Base-by-base conservation (phyloP, 1,140 invertebrate genomes). In the Kradibia gibbosae region DNA sequence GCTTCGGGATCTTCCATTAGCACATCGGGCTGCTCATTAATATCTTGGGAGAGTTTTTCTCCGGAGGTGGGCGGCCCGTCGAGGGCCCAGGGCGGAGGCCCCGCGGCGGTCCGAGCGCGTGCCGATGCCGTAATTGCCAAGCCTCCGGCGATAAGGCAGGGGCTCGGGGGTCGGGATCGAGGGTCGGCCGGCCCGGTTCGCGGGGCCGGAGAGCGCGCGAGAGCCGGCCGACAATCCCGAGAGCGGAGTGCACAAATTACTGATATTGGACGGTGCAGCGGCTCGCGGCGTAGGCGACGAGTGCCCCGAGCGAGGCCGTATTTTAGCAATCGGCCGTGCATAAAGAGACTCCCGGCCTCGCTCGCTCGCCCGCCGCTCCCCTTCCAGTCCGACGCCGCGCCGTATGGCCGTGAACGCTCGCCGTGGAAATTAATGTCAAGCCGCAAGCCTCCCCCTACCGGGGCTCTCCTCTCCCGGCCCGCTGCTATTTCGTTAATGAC, bases 41-140 rank as follows among this genome's bases (percentile, higher is more conserved):
- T 81, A 67, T 81, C 50, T 60, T 65, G 39, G 36, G 48, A 71
- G 72, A 55, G 15, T 70, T 60, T 75, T 73, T 53, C 25, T 75
- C 73, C 84, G 34, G 72, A 60, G 83, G 77, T 82, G 83, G 82
- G 76, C 78, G 72, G 82, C 84, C 84, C 83, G 82, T 81, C 65
- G 22, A 71, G 34, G 39, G 70, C 83, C 83, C 25, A 25, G 17
- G 36, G 2, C 11, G 70, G 48, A 71, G 75, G 70, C 81, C 83
- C 67, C 78, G 71, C 82, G 71, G 71, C 78, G 79, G 74, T 77
- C 79, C 89, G 88, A 88, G 88, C 88, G 88, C 89, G 85, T 83
- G 87, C 42, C 39, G 87, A 89, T 87, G 82, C 86, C 86, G 89
- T 90, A 89, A 91, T 91, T 90, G 89, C 89, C 86, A 85, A 85